Evolutionary conservation across 2,888 invertebrate genomes (phyloP).

Genomic region (Ariolimax columbianus): DNA sequence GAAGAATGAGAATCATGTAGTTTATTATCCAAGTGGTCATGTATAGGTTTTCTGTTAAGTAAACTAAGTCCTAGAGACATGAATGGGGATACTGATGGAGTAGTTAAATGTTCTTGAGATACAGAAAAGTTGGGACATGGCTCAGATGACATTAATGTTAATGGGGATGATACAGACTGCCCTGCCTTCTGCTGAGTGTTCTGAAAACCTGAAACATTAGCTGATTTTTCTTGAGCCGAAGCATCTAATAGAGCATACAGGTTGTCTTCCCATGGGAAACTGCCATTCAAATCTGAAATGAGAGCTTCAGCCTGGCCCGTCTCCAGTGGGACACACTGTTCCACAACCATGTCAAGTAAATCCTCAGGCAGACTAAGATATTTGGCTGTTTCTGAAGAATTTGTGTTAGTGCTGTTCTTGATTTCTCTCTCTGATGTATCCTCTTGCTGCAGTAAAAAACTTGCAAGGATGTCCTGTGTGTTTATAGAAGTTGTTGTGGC

Average conservation of each 20-base stretch:
- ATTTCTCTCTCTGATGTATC: neutral
- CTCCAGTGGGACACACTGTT: conserved; percentile 53
- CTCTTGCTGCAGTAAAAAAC: neutral
- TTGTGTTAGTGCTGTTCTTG: neutral
- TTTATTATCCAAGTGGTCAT: neutral
- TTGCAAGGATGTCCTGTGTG: neutral
- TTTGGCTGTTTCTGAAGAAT: neutral
- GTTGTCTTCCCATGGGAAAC: conserved; percentile 37
- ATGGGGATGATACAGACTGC: neutral
- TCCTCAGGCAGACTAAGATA: conserved; percentile 54
- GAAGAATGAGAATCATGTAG: neutral
- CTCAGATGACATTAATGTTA: neutral
- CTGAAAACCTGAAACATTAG: neutral
- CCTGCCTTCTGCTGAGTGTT: neutral
- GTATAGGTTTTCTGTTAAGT: neutral
- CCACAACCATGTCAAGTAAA: conserved; percentile 57
- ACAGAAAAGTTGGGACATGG: neutral
- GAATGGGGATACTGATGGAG: neutral
- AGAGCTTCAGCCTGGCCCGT: conserved; percentile 41
- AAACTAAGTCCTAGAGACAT: neutral
- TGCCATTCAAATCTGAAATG: conserved; percentile 38
- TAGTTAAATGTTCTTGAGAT: neutral
- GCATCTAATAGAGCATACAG: conserved; percentile 35
- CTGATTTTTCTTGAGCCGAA: neutral
- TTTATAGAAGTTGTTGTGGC: neutral